Evolutionary conservation across 2,797 vertebrate species (phyloP).

Genomic region (Parotocinclus haroldoi): DNA sequence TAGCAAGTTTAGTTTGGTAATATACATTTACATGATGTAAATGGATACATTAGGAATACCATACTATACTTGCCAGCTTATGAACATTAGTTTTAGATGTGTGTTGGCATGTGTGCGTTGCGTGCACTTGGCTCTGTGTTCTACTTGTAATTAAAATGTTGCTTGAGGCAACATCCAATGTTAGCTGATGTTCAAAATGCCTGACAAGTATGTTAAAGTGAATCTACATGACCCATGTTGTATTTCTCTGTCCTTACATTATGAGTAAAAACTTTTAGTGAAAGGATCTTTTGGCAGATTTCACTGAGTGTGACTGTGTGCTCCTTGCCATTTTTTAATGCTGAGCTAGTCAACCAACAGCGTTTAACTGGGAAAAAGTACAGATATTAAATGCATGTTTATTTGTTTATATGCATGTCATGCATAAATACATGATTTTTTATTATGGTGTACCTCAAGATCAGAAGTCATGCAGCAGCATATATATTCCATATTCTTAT

Average conservation of each 20-base stretch:
- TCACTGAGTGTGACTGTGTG: constrained; percentile 28
- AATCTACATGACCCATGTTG: not conserved
- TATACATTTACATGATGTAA: too few species aligned
- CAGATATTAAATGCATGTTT: constrained; percentile 46
- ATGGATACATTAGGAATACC: too few species aligned
- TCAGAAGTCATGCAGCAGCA: not conserved
- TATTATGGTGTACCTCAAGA: constrained; percentile 17
- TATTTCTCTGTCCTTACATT: constrained; percentile 24
- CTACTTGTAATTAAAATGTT: constrained; percentile 25
- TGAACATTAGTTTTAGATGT: constrained; percentile 14
- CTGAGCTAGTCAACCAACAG: constrained; percentile 44
- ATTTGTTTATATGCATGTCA: too few species aligned
- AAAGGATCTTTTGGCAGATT: constrained; percentile 31
- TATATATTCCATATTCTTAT: not conserved
- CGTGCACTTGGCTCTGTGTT: constrained; percentile 17
- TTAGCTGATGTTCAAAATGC: constrained; percentile 25
- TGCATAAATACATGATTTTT: too few species aligned
- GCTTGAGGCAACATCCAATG: constrained; percentile 30
- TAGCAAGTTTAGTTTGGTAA: too few species aligned
- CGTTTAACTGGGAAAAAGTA: constrained; percentile 35
- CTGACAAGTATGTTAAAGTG: constrained; percentile 26
- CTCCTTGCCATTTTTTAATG: constrained; percentile 45
- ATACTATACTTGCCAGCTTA: constrained; percentile 14
- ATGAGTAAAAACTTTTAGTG: constrained; percentile 9
- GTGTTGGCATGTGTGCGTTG: constrained; percentile 22